Evolutionary conservation across 2,797 vertebrate species (phyloP).

Genomic region (Sebastes wilsoni): DNA sequence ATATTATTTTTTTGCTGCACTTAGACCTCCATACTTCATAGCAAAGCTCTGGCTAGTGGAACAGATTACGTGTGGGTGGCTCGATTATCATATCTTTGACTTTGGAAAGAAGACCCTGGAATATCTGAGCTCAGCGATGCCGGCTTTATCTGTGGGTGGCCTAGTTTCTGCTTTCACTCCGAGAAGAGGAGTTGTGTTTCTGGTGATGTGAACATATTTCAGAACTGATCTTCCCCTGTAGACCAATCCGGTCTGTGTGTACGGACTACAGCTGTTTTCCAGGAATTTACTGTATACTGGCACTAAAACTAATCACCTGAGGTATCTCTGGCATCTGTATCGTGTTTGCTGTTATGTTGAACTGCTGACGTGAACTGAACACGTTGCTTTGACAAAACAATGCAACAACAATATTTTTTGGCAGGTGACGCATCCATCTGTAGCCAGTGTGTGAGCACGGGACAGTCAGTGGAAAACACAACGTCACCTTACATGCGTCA

Average conservation of each 20-base stretch:
- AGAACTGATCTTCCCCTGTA: neutral
- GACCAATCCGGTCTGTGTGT: neutral
- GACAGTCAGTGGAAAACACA: conserved; percentile 33
- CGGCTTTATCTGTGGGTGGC: neutral
- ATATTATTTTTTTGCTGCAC: neutral
- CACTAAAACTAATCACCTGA: neutral
- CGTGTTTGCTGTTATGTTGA: neutral
- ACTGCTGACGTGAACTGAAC: neutral
- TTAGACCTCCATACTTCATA: neutral
- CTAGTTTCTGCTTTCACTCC: neutral
- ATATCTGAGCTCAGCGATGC: conserved; percentile 5
- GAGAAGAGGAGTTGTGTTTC: neutral
- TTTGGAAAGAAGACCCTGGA: neutral
- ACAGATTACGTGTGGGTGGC: neutral
- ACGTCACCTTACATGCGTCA: conserved; percentile 21
- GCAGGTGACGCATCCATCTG: neutral
- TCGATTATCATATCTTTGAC: conserved; percentile 1
- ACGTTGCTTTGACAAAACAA: neutral
- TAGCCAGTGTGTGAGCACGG: neutral
- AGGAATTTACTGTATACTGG: neutral
- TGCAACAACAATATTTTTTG: neutral
- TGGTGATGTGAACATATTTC: neutral
- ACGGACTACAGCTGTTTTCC: neutral
- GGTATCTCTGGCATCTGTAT: neutral
- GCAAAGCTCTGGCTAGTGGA: neutral